phyloP scores from a whole-genome alignment of 2,888 invertebrate species.

The Spicauda simplicius region DNA sequence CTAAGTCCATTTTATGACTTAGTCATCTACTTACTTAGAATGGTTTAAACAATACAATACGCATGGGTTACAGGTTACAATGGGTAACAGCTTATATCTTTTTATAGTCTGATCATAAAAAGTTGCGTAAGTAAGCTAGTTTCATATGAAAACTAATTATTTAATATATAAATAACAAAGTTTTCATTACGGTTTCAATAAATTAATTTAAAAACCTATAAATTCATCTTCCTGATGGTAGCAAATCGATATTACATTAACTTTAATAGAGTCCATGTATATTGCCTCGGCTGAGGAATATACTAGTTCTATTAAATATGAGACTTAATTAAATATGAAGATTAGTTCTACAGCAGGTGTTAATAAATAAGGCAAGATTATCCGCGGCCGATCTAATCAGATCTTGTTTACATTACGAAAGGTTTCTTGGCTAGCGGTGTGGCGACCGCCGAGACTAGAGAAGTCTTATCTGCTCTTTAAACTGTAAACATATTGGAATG shows the following conservation, averaged over 20 bases:
- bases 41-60: no score
- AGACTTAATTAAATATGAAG: slow-evolving; percentile 47
- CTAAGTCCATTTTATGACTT: no score
- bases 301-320: slow-evolving; percentile 37
- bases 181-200: not conserved
- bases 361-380: slow-evolving; percentile 76
- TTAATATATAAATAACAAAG: no score
- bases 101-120: no score
- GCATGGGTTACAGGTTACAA: no score
- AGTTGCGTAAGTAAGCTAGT: no score
- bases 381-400: slow-evolving; percentile 71
- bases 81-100: no score
- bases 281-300: slow-evolving; percentile 27
- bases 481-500: slow-evolving; percentile 70
- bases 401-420: slow-evolving; percentile 77
- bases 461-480: slow-evolving; percentile 64
- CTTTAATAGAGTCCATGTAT: slow-evolving; percentile 31
- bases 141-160: no score
- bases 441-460: slow-evolving; percentile 42
- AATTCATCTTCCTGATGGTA: slow-evolving; percentile 16
- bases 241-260: slow-evolving; percentile 33
- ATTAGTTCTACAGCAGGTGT: slow-evolving; percentile 61
- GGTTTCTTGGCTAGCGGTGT: slow-evolving; percentile 52
- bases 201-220: slow-evolving; percentile 3
- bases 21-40: no score